Conservation (phyloP, 1,140 invertebrate species). For the Dinoponera quadriceps region DNA sequence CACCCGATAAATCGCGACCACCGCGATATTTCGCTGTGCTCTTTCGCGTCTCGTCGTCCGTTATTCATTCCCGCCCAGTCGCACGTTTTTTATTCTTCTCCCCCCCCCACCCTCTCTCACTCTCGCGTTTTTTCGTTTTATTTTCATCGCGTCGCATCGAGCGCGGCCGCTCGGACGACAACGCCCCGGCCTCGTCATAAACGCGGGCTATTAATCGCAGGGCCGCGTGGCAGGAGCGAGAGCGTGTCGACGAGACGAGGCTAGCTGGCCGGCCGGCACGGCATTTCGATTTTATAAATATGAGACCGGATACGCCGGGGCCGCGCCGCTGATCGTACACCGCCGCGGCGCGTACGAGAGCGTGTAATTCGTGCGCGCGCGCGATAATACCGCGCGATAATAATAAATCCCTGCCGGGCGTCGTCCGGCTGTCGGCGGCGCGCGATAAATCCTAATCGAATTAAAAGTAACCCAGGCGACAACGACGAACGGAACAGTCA, state of each 20-base stretch:
- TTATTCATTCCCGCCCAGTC: constrained; percentile 57
- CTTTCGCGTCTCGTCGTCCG: constrained; percentile 63
- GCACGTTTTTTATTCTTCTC: not conserved
- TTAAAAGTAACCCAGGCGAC: constrained; percentile 51
- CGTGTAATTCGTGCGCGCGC: constrained; percentile 35
- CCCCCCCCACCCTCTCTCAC: constrained; percentile 17
- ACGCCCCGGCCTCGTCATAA: constrained; percentile 63
- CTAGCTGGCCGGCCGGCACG: not conserved
- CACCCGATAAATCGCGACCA: constrained; percentile 70
- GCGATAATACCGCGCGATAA: constrained; percentile 26
- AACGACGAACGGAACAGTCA: not conserved
- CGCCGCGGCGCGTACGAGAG: constrained; percentile 54
- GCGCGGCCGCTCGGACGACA: constrained; percentile 48
- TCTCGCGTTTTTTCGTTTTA: constrained; percentile 57
- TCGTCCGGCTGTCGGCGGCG: not conserved
- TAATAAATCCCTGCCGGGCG: constrained; percentile 35
- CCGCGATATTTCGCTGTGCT: constrained; percentile 66
- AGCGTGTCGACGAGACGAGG: constrained; percentile 28
- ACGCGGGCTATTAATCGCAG: constrained; percentile 68
- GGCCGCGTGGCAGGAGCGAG: constrained; percentile 34
- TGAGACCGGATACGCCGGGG: constrained; percentile 50
- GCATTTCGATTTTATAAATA: constrained; percentile 73
- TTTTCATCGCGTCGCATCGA: constrained; percentile 70
- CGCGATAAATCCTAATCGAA: constrained; percentile 43
- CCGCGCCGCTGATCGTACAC: not conserved